phyloP scores from a whole-genome alignment of 1,140 invertebrate species.

The Chironomus tepperi region DNA sequence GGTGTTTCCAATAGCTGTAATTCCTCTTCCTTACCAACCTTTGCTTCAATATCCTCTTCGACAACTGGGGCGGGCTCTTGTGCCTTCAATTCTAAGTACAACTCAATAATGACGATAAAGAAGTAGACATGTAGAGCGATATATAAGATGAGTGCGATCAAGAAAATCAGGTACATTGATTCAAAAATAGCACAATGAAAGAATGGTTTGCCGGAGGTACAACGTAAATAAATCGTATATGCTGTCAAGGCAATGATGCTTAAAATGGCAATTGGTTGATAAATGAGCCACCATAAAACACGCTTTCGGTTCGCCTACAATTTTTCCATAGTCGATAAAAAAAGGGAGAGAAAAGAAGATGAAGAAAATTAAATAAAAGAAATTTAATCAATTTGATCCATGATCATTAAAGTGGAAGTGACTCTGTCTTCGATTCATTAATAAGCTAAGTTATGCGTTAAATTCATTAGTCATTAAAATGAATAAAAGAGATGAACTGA shows the following conservation, averaged over 20 bases:
- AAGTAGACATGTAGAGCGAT: background rate
- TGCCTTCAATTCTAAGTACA: constrained; percentile 3
- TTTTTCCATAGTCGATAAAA: background rate
- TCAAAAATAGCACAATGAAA: background rate
- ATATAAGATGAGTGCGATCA: background rate
- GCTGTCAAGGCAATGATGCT: constrained; percentile 10
- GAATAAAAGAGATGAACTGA: background rate
- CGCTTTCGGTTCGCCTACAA: background rate
- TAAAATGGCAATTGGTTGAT: constrained; percentile 17
- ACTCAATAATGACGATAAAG: background rate
- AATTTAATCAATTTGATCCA: constrained; percentile 13
- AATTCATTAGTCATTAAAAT: background rate
- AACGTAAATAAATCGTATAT: background rate
- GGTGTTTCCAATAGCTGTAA: background rate
- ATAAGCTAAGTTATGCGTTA: background rate
- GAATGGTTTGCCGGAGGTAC: background rate
- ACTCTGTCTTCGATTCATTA: background rate
- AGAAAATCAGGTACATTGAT: background rate
- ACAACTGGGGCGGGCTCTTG: background rate
- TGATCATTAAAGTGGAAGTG: background rate
- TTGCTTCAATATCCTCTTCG: background rate
- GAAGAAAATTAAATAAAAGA: background rate
- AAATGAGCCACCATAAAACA: constrained; percentile 21
- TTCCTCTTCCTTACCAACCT: background rate
- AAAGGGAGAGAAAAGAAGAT: background rate